Evolutionary conservation across 2,113 vertebrate genomes (phyloP).

Genomic region (Solea solea): DNA sequence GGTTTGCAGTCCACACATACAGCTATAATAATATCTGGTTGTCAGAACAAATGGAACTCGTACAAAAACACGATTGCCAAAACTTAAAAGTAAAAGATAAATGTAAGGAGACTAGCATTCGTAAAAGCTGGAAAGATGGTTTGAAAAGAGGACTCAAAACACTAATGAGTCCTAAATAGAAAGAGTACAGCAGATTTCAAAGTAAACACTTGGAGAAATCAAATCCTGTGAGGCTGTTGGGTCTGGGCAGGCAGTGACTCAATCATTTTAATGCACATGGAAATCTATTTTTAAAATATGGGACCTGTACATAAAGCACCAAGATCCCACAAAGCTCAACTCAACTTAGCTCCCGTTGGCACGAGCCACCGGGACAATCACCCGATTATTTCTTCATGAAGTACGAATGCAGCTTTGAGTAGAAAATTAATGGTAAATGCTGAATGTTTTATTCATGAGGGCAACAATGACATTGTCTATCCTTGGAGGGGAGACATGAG

Average conservation of each 20-base stretch:
- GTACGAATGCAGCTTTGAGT: neutral
- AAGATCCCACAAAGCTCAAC: neutral
- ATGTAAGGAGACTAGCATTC: neutral
- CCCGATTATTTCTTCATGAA: slow-evolving; percentile 35
- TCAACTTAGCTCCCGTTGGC: slow-evolving; percentile 25
- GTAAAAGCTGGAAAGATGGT: neutral
- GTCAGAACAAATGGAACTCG: neutral
- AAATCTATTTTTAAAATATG: no score
- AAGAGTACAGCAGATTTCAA: neutral
- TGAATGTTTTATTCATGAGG: slow-evolving; percentile 36
- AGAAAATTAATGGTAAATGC: slow-evolving; percentile 12
- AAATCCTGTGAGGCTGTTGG: no score
- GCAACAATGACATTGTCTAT: slow-evolving; percentile 49
- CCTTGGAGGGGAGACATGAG: slow-evolving; percentile 40
- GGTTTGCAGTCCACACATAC: neutral
- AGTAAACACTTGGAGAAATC: no score
- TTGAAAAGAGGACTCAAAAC: no score
- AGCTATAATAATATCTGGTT: neutral
- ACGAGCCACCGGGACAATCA: neutral
- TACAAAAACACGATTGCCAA: neutral
- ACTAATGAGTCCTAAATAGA: neutral
- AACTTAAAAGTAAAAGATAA: neutral
- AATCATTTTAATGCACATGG: no score
- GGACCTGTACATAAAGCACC: no score
- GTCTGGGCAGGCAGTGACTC: no score